Conservation (phyloP, 2,113 vertebrate genomes). For the Pleuronectes platessa region DNA sequence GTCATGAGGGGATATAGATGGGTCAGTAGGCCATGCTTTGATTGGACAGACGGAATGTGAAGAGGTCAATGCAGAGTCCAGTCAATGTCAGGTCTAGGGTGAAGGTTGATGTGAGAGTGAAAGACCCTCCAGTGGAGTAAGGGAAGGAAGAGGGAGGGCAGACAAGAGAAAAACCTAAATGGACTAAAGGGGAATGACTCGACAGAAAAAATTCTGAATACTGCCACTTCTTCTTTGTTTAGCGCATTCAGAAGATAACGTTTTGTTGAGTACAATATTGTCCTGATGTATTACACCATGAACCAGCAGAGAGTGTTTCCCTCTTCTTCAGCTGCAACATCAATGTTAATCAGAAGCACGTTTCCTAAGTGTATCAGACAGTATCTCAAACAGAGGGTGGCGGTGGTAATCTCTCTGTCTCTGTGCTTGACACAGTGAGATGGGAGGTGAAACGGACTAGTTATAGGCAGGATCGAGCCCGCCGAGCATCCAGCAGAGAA, state of each 20-base stretch:
- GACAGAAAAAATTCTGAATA: not conserved
- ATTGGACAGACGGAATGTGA: slow-evolving; percentile 51
- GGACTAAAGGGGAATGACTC: not conserved
- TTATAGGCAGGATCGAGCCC: slow-evolving; percentile 49
- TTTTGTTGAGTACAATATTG: not conserved
- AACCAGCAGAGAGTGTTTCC: not conserved
- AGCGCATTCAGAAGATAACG: not conserved
- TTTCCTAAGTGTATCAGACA: slow-evolving; percentile 18
- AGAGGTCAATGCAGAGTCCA: slow-evolving; percentile 35
- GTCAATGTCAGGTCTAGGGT: slow-evolving; percentile 46
- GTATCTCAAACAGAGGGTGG: slow-evolving; percentile 19
- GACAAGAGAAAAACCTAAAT: not conserved
- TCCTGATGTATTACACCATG: not conserved
- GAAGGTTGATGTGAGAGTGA: slow-evolving; percentile 35
- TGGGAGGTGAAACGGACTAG: slow-evolving; percentile 36
- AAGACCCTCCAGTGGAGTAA: slow-evolving; percentile 3
- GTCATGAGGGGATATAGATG: slow-evolving; percentile 59
- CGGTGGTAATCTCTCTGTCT: slow-evolving; percentile 38
- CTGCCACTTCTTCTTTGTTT: not conserved
- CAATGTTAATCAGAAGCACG: slow-evolving; percentile 43
- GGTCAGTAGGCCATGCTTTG: slow-evolving; percentile 57
- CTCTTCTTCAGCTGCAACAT: slow-evolving; percentile 51
- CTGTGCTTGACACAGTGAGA: slow-evolving; percentile 51
- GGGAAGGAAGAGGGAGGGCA: slow-evolving; percentile 12
- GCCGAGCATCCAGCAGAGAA: slow-evolving; percentile 57